A percentile compares a stretch with the other conserved stretches of the same genome.
phyloP scores from a whole-genome alignment of 2,113 vertebrate genomes.

The Chaenogobius annularis region DNA sequence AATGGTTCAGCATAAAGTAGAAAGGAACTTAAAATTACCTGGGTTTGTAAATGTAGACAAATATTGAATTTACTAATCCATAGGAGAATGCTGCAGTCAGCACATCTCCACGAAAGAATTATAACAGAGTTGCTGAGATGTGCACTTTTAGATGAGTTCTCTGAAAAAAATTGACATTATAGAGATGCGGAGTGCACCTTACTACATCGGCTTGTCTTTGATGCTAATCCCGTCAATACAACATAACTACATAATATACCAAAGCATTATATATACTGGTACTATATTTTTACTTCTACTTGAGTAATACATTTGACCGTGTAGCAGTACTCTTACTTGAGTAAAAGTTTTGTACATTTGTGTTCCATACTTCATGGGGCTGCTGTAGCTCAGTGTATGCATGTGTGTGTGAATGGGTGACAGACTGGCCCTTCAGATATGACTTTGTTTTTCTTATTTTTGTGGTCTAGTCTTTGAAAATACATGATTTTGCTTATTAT shows the following conservation, averaged over 20 bases:
- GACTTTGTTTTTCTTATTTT: too few relatives aligned
- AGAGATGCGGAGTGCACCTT: conserved; percentile 55
- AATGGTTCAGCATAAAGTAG: background rate
- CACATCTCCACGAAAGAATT: conserved; percentile 28
- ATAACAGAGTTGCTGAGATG: conserved; percentile 49
- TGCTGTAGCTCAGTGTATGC: too few relatives aligned
- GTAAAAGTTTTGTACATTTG: too few relatives aligned
- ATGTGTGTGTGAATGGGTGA: too few relatives aligned
- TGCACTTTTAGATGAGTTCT: conserved; percentile 54
- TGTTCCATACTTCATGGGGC: too few relatives aligned
- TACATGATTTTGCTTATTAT: too few relatives aligned
- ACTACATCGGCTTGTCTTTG: conserved; percentile 43
- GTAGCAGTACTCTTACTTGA: too few relatives aligned
- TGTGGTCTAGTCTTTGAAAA: too few relatives aligned
- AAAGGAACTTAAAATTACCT: background rate
- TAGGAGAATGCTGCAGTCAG: conserved; percentile 26
- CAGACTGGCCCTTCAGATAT: too few relatives aligned
- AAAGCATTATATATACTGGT: too few relatives aligned
- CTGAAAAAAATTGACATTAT: conserved; percentile 58
- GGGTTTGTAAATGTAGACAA: background rate
- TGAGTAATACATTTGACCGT: too few relatives aligned
- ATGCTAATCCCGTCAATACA: conserved; percentile 62
- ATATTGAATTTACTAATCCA: conserved; percentile 27
- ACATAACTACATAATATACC: background rate
- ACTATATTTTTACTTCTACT: too few relatives aligned